Evolutionary conservation across 2,797 vertebrate genomes (phyloP).

Genomic region (Sebastolobus alascanus): DNA sequence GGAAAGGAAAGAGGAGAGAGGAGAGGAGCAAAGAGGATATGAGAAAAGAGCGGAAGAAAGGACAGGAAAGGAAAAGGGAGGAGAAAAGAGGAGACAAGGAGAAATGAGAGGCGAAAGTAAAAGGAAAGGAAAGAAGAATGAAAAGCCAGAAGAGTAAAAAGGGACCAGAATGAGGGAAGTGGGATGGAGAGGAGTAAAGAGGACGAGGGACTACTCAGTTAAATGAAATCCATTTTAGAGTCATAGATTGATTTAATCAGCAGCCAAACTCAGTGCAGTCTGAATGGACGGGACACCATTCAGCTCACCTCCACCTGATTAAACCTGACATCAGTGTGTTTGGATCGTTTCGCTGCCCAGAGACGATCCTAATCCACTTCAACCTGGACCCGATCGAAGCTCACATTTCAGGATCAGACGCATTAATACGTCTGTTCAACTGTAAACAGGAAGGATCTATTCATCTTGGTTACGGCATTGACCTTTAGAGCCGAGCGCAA

Average conservation of each 20-base stretch:
- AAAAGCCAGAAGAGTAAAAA: neutral
- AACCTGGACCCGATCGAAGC: conserved; percentile 30
- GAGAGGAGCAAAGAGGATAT: too few species aligned
- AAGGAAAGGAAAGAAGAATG: conserved; percentile 24
- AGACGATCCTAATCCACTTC: conserved; percentile 48
- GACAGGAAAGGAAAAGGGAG: neutral
- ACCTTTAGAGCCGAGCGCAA: conserved; percentile 62
- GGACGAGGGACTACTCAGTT: conserved; percentile 43
- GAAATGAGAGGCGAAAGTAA: conserved; percentile 48
- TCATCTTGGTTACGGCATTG: conserved; percentile 59
- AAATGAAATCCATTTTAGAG: conserved; percentile 55
- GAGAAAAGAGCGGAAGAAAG: too few species aligned
- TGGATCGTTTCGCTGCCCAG: conserved; percentile 24
- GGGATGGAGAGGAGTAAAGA: conserved; percentile 18
- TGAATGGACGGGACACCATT: conserved; percentile 21
- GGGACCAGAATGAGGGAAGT: conserved; percentile 15
- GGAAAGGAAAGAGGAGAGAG: neutral
- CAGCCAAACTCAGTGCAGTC: neutral
- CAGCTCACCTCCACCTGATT: conserved; percentile 41
- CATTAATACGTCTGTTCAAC: conserved; percentile 35
- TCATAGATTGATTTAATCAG: conserved; percentile 41
- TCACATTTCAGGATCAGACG: conserved; percentile 20
- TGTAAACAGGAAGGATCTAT: conserved; percentile 56
- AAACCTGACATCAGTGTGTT: conserved; percentile 41
- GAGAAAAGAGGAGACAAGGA: neutral